Conservation (phyloP, 2,888 invertebrate genomes). For the Brachyopa scutellaris region DNA sequence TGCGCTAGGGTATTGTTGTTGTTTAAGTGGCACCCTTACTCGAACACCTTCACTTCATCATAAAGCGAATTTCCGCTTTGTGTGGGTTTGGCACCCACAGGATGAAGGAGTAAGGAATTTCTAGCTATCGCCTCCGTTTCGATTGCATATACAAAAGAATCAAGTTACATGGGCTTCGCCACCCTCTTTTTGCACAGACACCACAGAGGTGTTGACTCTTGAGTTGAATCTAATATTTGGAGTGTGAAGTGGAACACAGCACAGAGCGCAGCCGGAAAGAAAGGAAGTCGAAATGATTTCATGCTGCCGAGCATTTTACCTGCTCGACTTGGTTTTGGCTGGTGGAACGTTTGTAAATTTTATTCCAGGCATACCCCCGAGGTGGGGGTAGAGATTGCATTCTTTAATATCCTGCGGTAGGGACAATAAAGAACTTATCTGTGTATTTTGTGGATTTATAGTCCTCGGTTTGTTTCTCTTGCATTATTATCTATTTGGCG, state of each 20-base stretch:
- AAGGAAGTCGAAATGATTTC: slow-evolving; percentile 70
- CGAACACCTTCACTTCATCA: slow-evolving; percentile 41
- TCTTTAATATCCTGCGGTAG: slow-evolving; percentile 69
- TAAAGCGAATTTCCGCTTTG: slow-evolving; percentile 61
- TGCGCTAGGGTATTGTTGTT: background rate
- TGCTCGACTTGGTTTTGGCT: background rate
- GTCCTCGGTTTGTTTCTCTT: slow-evolving; percentile 23
- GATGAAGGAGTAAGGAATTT: slow-evolving; percentile 61
- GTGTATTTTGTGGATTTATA: slow-evolving; percentile 62
- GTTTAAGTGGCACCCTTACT: slow-evolving; percentile 9
- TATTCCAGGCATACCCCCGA: background rate
- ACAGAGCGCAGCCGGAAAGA: slow-evolving; percentile 48
- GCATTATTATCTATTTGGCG: slow-evolving; percentile 15
- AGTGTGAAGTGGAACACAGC: slow-evolving; percentile 9
- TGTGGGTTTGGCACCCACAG: slow-evolving; percentile 35
- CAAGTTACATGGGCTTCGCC: slow-evolving; percentile 35
- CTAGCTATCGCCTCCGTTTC: slow-evolving; percentile 66
- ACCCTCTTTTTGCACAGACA: slow-evolving; percentile 15
- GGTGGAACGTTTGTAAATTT: slow-evolving; percentile 24
- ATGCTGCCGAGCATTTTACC: slow-evolving; percentile 56
- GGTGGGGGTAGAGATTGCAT: slow-evolving; percentile 47
- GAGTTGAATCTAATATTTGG: slow-evolving; percentile 24
- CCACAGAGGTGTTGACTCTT: slow-evolving; percentile 49
- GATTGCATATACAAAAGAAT: slow-evolving; percentile 71
- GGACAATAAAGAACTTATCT: slow-evolving; percentile 69